Percentiles rank a stretch among this genome's conserved stretches.
Evolutionary conservation across 23 tunicate genomes (phyloP).

Genomic region (Halocynthia roretzi): DNA sequence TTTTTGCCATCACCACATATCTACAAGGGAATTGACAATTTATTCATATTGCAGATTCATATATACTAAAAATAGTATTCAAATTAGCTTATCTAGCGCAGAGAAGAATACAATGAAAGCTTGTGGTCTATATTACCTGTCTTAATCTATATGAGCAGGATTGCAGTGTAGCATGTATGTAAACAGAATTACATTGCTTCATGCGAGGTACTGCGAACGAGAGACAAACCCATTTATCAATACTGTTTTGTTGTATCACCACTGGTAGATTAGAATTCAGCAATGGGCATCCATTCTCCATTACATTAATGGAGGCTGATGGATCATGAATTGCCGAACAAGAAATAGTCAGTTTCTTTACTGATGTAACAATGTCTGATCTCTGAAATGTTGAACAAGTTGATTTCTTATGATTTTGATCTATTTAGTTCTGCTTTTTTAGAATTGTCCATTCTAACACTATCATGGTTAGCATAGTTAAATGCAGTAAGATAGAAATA

Average conservation of each 20-base stretch:
- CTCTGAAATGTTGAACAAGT: not conserved
- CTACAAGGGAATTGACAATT: not conserved
- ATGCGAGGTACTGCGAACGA: conserved; percentile 1
- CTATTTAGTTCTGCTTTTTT: too few relatives aligned
- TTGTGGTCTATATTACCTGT: not conserved
- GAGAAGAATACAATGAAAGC: not conserved
- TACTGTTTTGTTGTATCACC: not conserved
- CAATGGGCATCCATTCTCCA: not conserved
- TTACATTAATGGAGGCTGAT: not conserved
- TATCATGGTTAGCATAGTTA: too few relatives aligned
- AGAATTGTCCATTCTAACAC: too few relatives aligned
- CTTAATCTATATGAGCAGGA: not conserved
- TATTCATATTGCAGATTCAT: too few relatives aligned
- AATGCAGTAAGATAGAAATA: too few relatives aligned
- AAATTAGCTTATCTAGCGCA: too few relatives aligned
- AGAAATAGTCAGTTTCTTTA: not conserved
- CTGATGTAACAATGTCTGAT: not conserved
- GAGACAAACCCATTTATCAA: not conserved
- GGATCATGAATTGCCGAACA: not conserved
- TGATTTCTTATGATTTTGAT: too few relatives aligned
- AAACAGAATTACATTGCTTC: not conserved
- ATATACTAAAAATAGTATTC: too few relatives aligned
- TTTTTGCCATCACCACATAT: not conserved
- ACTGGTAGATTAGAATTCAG: not conserved
- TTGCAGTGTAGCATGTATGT: not conserved